These are phyloP conservation scores for Edolisoma coerulescens DNA, from an alignment of 2,113 vertebrate genomes.

Conservation along the genomic window DNA sequence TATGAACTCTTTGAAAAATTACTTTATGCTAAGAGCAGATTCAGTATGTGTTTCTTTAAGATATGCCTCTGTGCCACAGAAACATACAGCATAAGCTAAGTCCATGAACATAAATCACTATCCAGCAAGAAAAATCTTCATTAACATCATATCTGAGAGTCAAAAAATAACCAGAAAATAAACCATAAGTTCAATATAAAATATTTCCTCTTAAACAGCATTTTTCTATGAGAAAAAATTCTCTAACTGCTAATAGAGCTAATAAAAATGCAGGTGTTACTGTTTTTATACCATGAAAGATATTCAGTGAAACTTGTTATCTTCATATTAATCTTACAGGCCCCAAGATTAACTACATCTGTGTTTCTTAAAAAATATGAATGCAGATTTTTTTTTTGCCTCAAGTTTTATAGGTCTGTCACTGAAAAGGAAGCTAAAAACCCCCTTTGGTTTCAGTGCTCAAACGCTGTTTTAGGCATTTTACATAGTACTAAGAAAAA, in stretches of 20 bases:
- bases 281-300: background rate
- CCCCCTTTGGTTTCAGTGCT: background rate
- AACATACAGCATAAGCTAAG: background rate
- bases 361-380: background rate
- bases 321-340: background rate
- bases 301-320: background rate
- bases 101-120: background rate
- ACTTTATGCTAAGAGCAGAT: background rate
- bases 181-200: background rate
- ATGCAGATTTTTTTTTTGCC: background rate
- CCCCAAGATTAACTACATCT: background rate
- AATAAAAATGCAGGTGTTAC: background rate
- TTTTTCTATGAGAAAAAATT: background rate
- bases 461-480: background rate
- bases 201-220: background rate
- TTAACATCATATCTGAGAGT: background rate
- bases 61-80: background rate
- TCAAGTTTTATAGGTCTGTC: background rate
- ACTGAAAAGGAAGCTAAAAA: background rate
- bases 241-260: background rate
- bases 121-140: background rate
- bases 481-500: background rate
- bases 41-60: background rate
- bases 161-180: background rate
- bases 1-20: background rate